These are phyloP conservation scores for Temnothorax ravouxi DNA, from an alignment of 2,888 invertebrate genomes.

Conservation along the genomic window DNA sequence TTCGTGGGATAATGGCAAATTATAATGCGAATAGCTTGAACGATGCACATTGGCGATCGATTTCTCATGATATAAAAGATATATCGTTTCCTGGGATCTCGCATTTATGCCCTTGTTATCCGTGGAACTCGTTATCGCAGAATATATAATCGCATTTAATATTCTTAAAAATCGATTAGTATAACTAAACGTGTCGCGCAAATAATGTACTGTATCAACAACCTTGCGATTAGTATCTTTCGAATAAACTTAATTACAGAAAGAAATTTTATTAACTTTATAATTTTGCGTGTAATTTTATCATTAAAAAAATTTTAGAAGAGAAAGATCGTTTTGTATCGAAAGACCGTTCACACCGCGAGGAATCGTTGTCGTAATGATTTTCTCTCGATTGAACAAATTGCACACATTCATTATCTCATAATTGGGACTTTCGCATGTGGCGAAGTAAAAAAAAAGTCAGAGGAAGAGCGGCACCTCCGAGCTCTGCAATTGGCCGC, in stretches of 20 bases:
- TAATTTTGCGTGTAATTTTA: not conserved
- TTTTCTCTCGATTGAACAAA: slow-evolving; percentile 44
- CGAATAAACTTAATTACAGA: not conserved
- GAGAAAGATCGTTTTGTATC: not conserved
- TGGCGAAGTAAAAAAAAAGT: slow-evolving; percentile 26
- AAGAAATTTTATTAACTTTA: not conserved
- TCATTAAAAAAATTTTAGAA: not conserved
- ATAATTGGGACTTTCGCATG: slow-evolving; percentile 66
- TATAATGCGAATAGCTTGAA: slow-evolving; percentile 9
- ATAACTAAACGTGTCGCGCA: not conserved
- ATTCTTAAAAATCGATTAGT: not conserved
- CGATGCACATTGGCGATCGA: not conserved
- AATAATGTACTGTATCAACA: not conserved
- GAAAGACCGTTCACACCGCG: not conserved
- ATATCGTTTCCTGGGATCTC: not conserved
- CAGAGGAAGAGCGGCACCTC: not conserved
- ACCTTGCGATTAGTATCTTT: not conserved
- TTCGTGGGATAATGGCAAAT: slow-evolving; percentile 29
- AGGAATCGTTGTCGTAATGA: slow-evolving; percentile 24
- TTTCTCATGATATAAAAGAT: not conserved
- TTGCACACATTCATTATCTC: slow-evolving; percentile 63
- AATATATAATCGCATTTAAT: not conserved
- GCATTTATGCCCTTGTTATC: not conserved
- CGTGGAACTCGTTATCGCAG: not conserved
- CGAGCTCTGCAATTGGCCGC: slow-evolving; percentile 47